phyloP scores from a whole-genome alignment of 2,797 vertebrate genomes.

The Paedocypris micromegethes region DNA sequence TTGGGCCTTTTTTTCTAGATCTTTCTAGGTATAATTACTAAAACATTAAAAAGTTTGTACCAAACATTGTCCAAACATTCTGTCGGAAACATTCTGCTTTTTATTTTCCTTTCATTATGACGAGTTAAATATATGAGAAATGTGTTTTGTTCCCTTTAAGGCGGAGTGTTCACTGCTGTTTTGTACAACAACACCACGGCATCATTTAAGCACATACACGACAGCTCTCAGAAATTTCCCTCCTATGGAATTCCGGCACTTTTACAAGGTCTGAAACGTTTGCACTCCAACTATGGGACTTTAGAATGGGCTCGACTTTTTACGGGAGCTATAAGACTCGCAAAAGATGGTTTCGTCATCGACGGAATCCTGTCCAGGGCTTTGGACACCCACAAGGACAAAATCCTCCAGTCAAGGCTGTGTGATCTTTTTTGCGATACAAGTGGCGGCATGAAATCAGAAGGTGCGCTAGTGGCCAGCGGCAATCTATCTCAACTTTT shows the following conservation, averaged over 20 bases:
- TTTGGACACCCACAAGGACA: slow-evolving; percentile 45
- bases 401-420: slow-evolving; percentile 45
- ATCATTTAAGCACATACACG: slow-evolving; percentile 51
- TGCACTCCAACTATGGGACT: slow-evolving; percentile 54
- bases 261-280: slow-evolving; percentile 55
- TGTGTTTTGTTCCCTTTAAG: slow-evolving; percentile 42
- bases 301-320: slow-evolving; percentile 58
- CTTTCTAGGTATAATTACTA: slow-evolving; percentile 18
- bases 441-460: slow-evolving; percentile 36
- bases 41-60: slow-evolving; percentile 9
- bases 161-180: slow-evolving; percentile 61
- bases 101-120: slow-evolving; percentile 28
- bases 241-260: slow-evolving; percentile 53
- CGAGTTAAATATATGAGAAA: too few relatives aligned
- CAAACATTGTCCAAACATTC: too few relatives aligned
- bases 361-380: slow-evolving; percentile 57
- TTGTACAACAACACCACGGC: slow-evolving; percentile 55
- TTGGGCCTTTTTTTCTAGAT: slow-evolving; percentile 14
- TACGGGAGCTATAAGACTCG: slow-evolving; percentile 42
- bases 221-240: slow-evolving; percentile 43
- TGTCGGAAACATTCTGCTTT: neutral
- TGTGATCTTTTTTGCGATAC: slow-evolving; percentile 54
- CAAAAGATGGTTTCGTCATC: slow-evolving; percentile 59
- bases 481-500: slow-evolving; percentile 51
- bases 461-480: slow-evolving; percentile 44